Evolutionary conservation across 53 echinoderm and acorn worm species (phyloP).

Genomic region (Zoroaster sp.): DNA sequence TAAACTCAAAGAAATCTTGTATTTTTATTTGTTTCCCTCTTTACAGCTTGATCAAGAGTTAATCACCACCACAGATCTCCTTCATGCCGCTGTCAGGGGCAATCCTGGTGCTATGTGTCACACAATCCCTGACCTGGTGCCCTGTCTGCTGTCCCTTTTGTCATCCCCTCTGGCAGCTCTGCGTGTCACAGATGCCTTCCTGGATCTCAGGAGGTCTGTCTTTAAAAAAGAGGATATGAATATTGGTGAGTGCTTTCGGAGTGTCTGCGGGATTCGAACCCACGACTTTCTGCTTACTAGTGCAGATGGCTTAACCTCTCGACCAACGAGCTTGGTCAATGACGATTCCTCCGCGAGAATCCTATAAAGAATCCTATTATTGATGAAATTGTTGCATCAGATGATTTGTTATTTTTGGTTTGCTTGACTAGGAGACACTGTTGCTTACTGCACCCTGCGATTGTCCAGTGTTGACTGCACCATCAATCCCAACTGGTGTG

Average conservation of each 20-base stretch:
- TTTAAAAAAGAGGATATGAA: slow-evolving; percentile 59
- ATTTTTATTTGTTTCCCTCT: not conserved
- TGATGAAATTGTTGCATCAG: no score
- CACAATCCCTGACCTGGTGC: slow-evolving; percentile 76
- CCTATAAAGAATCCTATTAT: no score
- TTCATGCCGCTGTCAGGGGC: slow-evolving; percentile 67
- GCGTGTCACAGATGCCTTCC: slow-evolving; percentile 25
- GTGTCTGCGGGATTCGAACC: no score
- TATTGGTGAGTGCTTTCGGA: slow-evolving; percentile 63
- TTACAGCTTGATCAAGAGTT: slow-evolving; percentile 65
- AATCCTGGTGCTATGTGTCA: slow-evolving; percentile 49
- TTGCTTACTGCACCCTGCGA: slow-evolving; percentile 86
- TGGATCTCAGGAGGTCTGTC: slow-evolving; percentile 69
- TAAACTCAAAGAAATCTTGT: not conserved
- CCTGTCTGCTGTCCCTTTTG: slow-evolving; percentile 67
- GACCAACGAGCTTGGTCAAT: no score
- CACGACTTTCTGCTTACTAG: no score
- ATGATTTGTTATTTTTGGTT: not conserved
- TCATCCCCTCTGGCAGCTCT: slow-evolving; percentile 81
- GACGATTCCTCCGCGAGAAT: no score
- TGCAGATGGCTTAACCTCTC: no score
- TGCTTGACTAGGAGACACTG: slow-evolving; percentile 36
- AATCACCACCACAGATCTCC: slow-evolving; percentile 44
- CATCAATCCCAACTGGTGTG: slow-evolving; percentile 71
- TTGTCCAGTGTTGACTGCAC: slow-evolving; percentile 61